Evolutionary conservation across 1,140 invertebrate genomes (phyloP), one percentile per base, ranked within the genome.

Genomic region (Dendroctonus valens): DNA sequence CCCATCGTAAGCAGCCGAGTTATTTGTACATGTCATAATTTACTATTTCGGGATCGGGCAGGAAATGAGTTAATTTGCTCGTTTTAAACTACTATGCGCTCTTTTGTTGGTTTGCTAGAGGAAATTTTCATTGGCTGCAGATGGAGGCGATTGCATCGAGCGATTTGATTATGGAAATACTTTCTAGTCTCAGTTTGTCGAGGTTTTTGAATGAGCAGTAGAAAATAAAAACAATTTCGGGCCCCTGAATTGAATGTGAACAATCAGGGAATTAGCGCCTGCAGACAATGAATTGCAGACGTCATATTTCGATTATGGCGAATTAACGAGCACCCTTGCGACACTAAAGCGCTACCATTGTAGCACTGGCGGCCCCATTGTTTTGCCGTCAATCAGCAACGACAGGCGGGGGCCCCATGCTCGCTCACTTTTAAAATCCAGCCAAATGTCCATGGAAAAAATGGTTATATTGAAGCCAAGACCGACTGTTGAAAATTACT

Each of bases 1-100:
- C 38, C 59, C 14, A 61, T n/a, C 59, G 59, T 61, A 39, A 38
- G 14, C 48, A 52, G 59, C 39, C 11, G 38, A 41, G 38, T 15
- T 50, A 61, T 61, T 61, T 61, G 59, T 61, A 61, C 9, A 61
- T 61, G 59, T 61, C 59, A 61, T 61, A 61, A 61, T 61, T 61
- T 61, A 61, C 59, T 61, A 61, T 61, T 61, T 61, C 52, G 51
- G 41, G 59, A 39, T 46, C 12, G 48, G 7, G 39, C 59, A 61
- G 59, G 59, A 61, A 61, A 61, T 41, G 59, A 15, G 59, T 61
- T 61, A 52, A 52, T 61, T 52, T 52, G 39, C 42, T 61, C 42
- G 26, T 52, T 61, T 61, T 59, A 40, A 15, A 52, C 12, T 9
- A 14, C 6, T 15, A 52, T 52, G 26, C 9, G 50, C 37, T 12